These are phyloP conservation scores for Megastigmus dorsalis DNA, from an alignment of 2,888 invertebrate genomes.

Conservation along the genomic window DNA sequence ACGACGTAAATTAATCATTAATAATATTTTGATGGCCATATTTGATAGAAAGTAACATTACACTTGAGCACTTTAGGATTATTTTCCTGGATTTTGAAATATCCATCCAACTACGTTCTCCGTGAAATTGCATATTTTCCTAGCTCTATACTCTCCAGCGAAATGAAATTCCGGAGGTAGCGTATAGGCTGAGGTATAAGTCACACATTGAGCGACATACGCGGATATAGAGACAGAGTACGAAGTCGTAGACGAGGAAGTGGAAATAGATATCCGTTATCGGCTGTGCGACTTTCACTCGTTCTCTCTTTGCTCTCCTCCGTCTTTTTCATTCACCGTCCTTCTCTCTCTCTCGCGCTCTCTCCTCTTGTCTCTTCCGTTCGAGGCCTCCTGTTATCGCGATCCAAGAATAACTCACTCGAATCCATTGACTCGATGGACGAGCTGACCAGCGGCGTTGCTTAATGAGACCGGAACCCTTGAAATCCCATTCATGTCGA, in stretches of 20 bases:
- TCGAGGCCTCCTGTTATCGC: constrained; percentile 53
- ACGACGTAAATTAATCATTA: no score
- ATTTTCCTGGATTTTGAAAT: no score
- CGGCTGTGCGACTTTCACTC: constrained; percentile 19
- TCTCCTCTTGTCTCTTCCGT: constrained; percentile 5
- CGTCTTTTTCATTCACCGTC: neutral
- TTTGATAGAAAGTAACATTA: no score
- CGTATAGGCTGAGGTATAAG: no score
- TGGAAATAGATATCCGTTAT: constrained; percentile 56
- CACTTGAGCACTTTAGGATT: no score
- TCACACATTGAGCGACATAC: no score
- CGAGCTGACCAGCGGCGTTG: constrained; percentile 20
- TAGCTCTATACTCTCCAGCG: no score
- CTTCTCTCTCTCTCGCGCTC: neutral
- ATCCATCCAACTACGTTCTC: no score
- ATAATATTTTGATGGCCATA: no score
- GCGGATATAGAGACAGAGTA: neutral
- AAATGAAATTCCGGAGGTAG: no score
- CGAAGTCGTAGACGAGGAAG: constrained; percentile 27
- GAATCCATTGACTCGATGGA: constrained; percentile 52
- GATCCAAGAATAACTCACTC: constrained; percentile 57
- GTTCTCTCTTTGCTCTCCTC: neutral
- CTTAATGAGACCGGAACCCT: constrained; percentile 55
- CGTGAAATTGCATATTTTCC: no score
- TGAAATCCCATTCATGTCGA: constrained; percentile 55